Percentiles rank a stretch among this genome's conserved stretches.
phyloP scores from a whole-genome alignment of 2,797 vertebrate species.

The Streptopelia turtur region DNA sequence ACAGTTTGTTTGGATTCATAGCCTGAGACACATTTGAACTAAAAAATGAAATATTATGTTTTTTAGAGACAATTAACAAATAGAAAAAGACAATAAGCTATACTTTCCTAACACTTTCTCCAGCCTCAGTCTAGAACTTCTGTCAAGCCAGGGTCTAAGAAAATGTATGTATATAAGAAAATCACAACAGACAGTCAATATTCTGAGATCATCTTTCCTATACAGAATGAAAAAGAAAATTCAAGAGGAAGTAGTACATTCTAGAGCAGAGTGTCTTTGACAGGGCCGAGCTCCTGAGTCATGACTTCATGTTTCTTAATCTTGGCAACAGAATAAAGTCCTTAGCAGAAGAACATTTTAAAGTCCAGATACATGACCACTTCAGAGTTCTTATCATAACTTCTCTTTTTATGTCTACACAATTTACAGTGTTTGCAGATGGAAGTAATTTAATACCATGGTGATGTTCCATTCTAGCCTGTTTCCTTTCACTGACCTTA shows the following conservation, averaged over 20 bases:
- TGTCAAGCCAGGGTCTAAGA: neutral
- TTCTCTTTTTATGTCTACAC: constrained; percentile 77
- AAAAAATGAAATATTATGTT: neutral
- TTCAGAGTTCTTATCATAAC: constrained; percentile 76
- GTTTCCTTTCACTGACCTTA: constrained; percentile 78
- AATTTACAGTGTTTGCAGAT: constrained; percentile 79
- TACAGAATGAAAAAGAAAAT: constrained; percentile 40
- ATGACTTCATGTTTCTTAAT: constrained; percentile 78
- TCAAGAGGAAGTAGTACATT: neutral
- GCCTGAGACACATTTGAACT: neutral
- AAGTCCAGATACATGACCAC: constrained; percentile 76
- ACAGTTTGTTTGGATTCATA: neutral
- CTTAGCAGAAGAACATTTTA: constrained; percentile 73
- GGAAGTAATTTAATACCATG: constrained; percentile 79
- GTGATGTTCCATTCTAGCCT: constrained; percentile 76
- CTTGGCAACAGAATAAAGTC: constrained; percentile 82
- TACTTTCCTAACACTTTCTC: neutral
- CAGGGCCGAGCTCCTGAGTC: constrained; percentile 71
- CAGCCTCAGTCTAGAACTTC: neutral
- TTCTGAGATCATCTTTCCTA: neutral
- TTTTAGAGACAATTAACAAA: neutral
- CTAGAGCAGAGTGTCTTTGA: constrained; percentile 62
- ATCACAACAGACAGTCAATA: neutral
- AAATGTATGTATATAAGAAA: neutral
- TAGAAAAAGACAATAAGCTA: neutral